Evolutionary conservation across 2,888 invertebrate species (phyloP).

Genomic region (Ectobius pallidus): DNA sequence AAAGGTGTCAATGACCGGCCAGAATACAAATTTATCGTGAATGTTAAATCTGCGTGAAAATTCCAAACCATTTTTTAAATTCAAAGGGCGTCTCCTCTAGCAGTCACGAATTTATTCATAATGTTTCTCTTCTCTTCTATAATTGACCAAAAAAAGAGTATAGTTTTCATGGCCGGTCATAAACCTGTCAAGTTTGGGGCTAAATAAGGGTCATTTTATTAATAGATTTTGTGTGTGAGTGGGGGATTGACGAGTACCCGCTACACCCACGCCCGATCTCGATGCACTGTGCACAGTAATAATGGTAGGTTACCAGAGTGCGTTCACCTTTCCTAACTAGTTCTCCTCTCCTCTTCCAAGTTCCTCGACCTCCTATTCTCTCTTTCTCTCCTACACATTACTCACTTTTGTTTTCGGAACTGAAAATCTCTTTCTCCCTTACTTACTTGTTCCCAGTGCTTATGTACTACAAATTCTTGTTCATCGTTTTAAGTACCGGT

Average conservation of each 20-base stretch:
- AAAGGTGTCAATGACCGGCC: too few relatives aligned
- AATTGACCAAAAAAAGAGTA: too few relatives aligned
- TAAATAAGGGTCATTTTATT: too few relatives aligned
- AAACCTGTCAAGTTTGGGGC: not conserved
- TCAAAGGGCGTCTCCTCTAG: too few relatives aligned
- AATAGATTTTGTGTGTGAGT: not conserved
- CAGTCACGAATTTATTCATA: too few relatives aligned
- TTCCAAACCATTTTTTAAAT: too few relatives aligned
- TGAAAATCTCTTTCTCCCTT: constrained; percentile 11
- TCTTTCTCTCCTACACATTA: not conserved
- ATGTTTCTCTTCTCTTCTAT: too few relatives aligned
- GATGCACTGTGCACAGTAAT: constrained; percentile 7
- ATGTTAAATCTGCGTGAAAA: too few relatives aligned
- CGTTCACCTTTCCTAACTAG: constrained; percentile 37
- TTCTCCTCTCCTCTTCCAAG: not conserved
- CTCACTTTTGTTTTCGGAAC: constrained; percentile 40
- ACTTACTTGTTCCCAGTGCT: too few relatives aligned
- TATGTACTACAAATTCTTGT: too few relatives aligned
- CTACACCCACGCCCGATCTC: constrained; percentile 11
- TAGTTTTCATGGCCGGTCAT: not conserved
- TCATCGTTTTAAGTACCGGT: too few relatives aligned
- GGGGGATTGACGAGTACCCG: constrained; percentile 16
- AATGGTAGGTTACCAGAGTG: constrained; percentile 36
- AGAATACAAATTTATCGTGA: too few relatives aligned
- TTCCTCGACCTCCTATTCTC: constrained; percentile 29